Base-by-base conservation (phyloP, 2,113 vertebrate genomes). In the Coregonus clupeaformis region DNA sequence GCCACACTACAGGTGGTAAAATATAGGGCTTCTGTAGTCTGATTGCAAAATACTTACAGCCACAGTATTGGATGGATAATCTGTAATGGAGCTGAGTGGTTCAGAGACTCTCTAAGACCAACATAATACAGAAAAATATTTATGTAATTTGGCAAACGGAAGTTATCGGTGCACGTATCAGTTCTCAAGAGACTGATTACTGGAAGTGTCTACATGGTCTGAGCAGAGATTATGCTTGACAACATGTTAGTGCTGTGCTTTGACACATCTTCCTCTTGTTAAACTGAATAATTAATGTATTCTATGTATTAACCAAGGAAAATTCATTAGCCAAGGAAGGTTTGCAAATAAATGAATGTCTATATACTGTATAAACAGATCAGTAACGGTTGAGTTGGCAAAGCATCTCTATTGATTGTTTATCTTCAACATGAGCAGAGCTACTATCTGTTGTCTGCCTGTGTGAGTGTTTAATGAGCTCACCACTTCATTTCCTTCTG, bases 281-380 rank as follows among this genome's bases (percentile, higher is more conserved):
- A 68, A 49, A 75, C 75, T 88, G 80, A 89, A 90, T 87, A 85
- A 75, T 84, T 78, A 29, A 86, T 89, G 75, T 25, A n/a, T 3
- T 3, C 59, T 20, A 68, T 89, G 74, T 82, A 89, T 86, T n/a
- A n/a, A n/a, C n/a, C n/a, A n/a, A n/a, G n/a, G n/a, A n/a, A n/a
- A n/a, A n/a, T 88, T 88, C 63, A 89, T 81, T 42, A 49, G 6
- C 80, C 82, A 81, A 76, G 73, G 73, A 16, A 65, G 12, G 45
- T 88, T 84, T 85, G 72, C 73, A 47, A 45, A 24, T 29, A 45
- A 36, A 72, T 72, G n/a, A 36, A 72, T 63, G 32, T 63, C 25
- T 64, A 6, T 45, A 30, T 2, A 25, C 12, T 42, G 45, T 27
- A 64, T 47, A 30, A 32, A 52, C 24, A 73, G 25, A 30, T 63